These are phyloP conservation scores for Adelognathus sp. DNA, from an alignment of 2,888 invertebrate species.

Conservation along the genomic window DNA sequence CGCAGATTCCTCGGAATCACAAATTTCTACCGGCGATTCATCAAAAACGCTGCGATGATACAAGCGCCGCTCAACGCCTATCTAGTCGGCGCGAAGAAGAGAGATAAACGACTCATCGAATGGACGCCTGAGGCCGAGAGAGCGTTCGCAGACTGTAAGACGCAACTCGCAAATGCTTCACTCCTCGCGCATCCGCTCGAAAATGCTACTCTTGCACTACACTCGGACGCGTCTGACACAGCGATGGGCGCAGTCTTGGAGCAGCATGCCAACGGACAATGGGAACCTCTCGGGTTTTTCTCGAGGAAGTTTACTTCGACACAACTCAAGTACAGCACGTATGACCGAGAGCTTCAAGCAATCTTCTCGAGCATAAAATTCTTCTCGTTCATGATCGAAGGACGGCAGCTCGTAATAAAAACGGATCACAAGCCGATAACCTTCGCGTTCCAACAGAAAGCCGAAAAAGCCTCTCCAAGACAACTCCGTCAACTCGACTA, in stretches of 20 bases:
- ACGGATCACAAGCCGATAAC: slow-evolving; percentile 44
- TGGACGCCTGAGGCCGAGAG: too few species aligned
- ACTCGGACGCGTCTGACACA: slow-evolving; percentile 22
- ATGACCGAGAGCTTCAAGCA: slow-evolving; percentile 43
- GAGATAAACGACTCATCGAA: too few species aligned
- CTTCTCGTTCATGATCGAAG: slow-evolving; percentile 35
- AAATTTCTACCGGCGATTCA: not conserved
- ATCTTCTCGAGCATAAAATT: slow-evolving; percentile 32
- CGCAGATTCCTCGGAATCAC: not conserved
- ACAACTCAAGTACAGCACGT: slow-evolving; percentile 29
- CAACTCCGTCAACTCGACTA: slow-evolving; percentile 32
- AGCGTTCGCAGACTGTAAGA: too few species aligned
- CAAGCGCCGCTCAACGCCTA: too few species aligned
- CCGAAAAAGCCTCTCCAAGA: slow-evolving; percentile 31
- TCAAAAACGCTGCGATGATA: not conserved
- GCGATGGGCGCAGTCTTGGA: slow-evolving; percentile 11
- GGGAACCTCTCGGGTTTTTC: not conserved
- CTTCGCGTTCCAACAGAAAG: slow-evolving; percentile 24
- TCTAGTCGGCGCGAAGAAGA: too few species aligned
- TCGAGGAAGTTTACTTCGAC: not conserved
- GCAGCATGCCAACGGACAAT: not conserved
- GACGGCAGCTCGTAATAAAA: slow-evolving; percentile 25
- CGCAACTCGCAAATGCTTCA: not conserved
- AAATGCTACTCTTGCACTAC: not conserved
- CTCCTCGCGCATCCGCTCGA: not conserved